These are phyloP conservation scores for Hypotaenidia philippensis DNA, from an alignment of 2,797 vertebrate genomes.

Conservation along the genomic window DNA sequence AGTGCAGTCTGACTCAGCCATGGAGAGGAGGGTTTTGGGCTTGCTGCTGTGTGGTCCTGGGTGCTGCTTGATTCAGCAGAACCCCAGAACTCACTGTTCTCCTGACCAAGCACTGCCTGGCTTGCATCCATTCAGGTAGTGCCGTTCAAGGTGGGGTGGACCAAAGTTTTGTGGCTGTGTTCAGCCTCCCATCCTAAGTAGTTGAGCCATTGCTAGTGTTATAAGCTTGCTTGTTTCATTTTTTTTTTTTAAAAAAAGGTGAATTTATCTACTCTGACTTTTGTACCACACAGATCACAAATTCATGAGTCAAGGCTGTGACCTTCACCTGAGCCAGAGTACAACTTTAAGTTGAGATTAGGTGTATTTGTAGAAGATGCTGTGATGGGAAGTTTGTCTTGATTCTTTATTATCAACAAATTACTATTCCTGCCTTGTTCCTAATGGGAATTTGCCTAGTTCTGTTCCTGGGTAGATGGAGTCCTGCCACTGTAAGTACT, in stretches of 20 bases:
- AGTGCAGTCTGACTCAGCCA: not conserved
- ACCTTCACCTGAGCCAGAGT: not conserved
- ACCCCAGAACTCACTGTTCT: fast-evolving
- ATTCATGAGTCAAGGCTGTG: not conserved
- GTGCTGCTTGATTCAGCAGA: not conserved
- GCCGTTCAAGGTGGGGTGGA: fast-evolving
- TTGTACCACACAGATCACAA: not conserved
- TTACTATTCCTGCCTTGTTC: not conserved
- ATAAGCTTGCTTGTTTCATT: no score
- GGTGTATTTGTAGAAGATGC: fast-evolving
- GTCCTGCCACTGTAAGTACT: not conserved
- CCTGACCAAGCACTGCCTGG: not conserved
- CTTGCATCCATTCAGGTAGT: not conserved
- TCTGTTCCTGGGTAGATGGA: not conserved
- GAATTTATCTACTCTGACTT: not conserved
- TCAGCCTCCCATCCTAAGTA: not conserved
- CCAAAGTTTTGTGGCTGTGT: fast-evolving
- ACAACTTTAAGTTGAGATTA: not conserved
- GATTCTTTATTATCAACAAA: fast-evolving
- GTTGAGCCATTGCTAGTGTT: not conserved
- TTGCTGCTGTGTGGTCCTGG: fast-evolving
- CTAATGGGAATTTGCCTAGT: not conserved
- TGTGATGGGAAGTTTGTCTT: not conserved
- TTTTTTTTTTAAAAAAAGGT: not conserved
- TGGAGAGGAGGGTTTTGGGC: not conserved